These are phyloP conservation scores for Forbesichthys papilliferus DNA, from an alignment of 2,113 vertebrate genomes.

Conservation along the genomic window DNA sequence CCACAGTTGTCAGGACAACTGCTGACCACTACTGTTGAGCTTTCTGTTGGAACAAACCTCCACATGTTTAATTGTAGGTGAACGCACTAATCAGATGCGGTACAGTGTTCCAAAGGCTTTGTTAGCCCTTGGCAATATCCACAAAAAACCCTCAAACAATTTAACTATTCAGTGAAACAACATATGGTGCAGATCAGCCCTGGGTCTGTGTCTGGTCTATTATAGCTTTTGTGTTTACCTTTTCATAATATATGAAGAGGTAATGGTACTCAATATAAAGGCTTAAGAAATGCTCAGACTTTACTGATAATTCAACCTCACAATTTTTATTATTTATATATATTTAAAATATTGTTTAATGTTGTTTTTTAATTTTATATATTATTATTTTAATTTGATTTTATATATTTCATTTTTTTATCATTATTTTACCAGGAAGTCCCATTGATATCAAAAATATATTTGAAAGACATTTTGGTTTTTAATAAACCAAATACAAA, in stretches of 20 bases:
- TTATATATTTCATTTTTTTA: too few species aligned
- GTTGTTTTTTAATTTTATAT: too few species aligned
- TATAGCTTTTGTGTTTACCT: background rate
- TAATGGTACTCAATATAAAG: too few species aligned
- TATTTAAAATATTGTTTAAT: too few species aligned
- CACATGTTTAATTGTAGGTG: constrained; percentile 25
- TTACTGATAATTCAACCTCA: too few species aligned
- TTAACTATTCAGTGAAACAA: background rate
- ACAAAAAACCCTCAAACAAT: constrained; percentile 10
- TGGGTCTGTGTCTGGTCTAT: background rate
- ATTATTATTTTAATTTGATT: too few species aligned
- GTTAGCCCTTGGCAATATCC: constrained; percentile 12
- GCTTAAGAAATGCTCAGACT: too few species aligned
- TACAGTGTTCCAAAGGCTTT: constrained; percentile 19
- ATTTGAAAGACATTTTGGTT: too few species aligned
- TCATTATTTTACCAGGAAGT: too few species aligned
- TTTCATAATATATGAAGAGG: too few species aligned
- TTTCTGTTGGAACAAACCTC: constrained; percentile 41
- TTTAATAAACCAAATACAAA: too few species aligned
- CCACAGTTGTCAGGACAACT: constrained; percentile 39
- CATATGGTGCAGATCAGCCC: background rate
- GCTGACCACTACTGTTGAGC: constrained; percentile 17
- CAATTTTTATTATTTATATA: too few species aligned
- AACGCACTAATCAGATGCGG: constrained; percentile 29
- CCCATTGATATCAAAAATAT: background rate